A percentile compares a stretch with the other conserved stretches of the same genome.
Evolutionary conservation across 2,113 vertebrate genomes (phyloP).

Genomic region (Phylloscopus trochiloides): DNA sequence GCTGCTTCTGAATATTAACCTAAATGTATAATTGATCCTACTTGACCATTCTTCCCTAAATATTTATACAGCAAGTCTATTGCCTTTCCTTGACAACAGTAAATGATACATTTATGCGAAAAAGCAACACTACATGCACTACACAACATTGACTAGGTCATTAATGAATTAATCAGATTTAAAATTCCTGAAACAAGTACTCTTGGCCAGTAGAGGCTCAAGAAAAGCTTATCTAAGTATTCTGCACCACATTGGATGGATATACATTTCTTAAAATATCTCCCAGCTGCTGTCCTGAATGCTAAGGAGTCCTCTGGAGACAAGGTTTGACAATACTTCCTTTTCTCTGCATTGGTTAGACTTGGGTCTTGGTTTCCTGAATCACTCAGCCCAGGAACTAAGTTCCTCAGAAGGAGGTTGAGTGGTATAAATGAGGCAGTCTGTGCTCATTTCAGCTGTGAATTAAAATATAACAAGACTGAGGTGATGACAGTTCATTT

Average conservation of each 20-base stretch:
- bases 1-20: not conserved
- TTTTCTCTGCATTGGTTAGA: not conserved
- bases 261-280: not conserved
- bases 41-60: not conserved
- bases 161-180: not conserved
- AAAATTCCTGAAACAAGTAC: not conserved
- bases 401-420: not conserved
- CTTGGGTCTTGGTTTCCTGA: not conserved
- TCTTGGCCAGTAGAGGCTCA: not conserved
- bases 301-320: not conserved
- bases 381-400: not conserved
- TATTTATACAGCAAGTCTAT: not conserved
- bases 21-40: not conserved
- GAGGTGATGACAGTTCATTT: conserved; percentile 1
- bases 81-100: not conserved
- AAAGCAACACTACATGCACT: not conserved
- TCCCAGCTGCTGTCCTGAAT: not conserved
- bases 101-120: not conserved
- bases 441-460: not conserved
- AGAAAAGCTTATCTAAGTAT: not conserved
- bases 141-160: not conserved
- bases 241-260: not conserved
- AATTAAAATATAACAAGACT: conserved; percentile 43
- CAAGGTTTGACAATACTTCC: not conserved
- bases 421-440: conserved; percentile 26